phyloP scores from a whole-genome alignment of 2,888 invertebrate genomes.

The Dicyrtoma fusca region DNA sequence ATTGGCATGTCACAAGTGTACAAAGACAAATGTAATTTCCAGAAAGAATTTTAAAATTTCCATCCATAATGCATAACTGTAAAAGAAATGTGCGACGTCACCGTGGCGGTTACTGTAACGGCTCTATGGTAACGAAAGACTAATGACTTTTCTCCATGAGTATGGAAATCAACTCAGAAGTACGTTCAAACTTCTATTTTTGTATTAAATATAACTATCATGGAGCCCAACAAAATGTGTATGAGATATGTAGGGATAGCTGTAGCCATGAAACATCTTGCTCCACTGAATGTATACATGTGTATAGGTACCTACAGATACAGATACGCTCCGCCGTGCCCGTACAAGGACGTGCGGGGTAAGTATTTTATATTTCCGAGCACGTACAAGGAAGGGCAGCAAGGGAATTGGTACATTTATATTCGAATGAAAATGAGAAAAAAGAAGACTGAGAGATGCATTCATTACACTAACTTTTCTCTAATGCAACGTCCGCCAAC shows the following conservation, averaged over 20 bases:
- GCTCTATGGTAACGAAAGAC: not conserved
- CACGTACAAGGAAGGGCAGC: not conserved
- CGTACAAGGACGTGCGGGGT: too few relatives aligned
- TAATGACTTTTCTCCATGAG: slow-evolving; percentile 9
- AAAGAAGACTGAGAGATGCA: slow-evolving; percentile 4
- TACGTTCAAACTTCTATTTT: too few relatives aligned
- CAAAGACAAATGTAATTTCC: slow-evolving; percentile 11
- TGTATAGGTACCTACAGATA: too few relatives aligned
- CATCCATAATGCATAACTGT: not conserved
- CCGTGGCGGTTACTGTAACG: not conserved
- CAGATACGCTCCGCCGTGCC: too few relatives aligned
- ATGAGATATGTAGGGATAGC: too few relatives aligned
- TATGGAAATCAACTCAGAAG: too few relatives aligned
- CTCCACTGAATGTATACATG: too few relatives aligned
- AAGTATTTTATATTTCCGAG: too few relatives aligned
- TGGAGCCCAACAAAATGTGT: too few relatives aligned
- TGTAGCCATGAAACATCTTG: not conserved
- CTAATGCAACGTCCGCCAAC: too few relatives aligned
- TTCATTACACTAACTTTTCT: slow-evolving; percentile 12
- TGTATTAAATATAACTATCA: too few relatives aligned
- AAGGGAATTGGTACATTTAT: slow-evolving; percentile 17
- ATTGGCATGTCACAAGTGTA: not conserved
- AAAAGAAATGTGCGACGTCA: not conserved
- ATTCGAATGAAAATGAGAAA: slow-evolving; percentile 19
- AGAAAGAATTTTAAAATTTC: not conserved